phyloP scores from a whole-genome alignment of 23 tunicate genomes.

The Oikopleura albicans region DNA sequence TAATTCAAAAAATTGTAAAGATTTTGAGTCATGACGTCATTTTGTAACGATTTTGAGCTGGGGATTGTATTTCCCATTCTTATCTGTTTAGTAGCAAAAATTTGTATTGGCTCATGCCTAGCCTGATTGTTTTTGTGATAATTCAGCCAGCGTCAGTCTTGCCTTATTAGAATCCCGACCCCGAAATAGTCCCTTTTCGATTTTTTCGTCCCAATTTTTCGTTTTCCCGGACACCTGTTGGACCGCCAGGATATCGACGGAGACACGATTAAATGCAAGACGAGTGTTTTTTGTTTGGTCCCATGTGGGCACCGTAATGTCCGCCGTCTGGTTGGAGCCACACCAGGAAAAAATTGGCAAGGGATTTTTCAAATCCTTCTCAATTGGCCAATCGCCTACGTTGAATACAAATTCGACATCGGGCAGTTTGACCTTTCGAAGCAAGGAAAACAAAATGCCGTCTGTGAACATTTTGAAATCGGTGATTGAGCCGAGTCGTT shows the following conservation, averaged over 20 bases:
- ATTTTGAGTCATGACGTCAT: too few species aligned
- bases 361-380: slow-evolving; percentile 29
- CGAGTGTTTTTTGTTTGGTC: slow-evolving; percentile 34
- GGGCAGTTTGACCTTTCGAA: slow-evolving; percentile 56
- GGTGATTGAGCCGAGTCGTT: slow-evolving; percentile 55
- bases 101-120: too few species aligned
- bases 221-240: neutral
- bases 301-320: slow-evolving; percentile 75
- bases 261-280: neutral
- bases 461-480: slow-evolving; percentile 95
- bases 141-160: slow-evolving; percentile 51
- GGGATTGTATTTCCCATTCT: too few species aligned
- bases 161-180: slow-evolving; percentile 86
- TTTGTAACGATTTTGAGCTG: too few species aligned
- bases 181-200: slow-evolving; percentile 55
- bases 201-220: neutral
- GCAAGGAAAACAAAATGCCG: slow-evolving; percentile 37
- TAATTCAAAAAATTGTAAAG: too few species aligned
- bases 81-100: too few species aligned
- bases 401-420: slow-evolving; percentile 71
- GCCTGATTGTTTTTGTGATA: neutral
- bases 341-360: slow-evolving; percentile 89
- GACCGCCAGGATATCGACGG: neutral
- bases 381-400: slow-evolving; percentile 96
- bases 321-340: slow-evolving; percentile 44